Conservation (phyloP, 2,797 vertebrate genomes). For the Crenuchus spilurus region DNA sequence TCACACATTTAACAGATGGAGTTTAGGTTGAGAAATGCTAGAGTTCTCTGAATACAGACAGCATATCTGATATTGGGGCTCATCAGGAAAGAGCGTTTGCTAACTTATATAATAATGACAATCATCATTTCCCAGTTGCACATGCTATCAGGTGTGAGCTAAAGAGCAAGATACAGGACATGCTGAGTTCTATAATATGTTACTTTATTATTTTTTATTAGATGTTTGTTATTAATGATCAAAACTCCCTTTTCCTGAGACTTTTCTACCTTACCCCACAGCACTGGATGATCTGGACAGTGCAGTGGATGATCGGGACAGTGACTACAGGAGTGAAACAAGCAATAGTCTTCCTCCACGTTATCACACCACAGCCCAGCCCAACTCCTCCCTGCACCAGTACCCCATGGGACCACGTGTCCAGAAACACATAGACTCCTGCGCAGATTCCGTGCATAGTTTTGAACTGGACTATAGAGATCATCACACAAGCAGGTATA, state of each 20-base stretch:
- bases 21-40: too few species aligned
- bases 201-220: too few species aligned
- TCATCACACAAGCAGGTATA: slow-evolving; percentile 82
- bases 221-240: too few species aligned
- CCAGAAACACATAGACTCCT: slow-evolving; percentile 83
- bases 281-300: slow-evolving; percentile 96
- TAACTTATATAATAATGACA: too few species aligned
- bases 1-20: too few species aligned
- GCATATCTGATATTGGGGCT: too few species aligned
- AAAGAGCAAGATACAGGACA: too few species aligned
- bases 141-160: too few species aligned
- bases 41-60: too few species aligned
- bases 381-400: slow-evolving; percentile 93
- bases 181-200: too few species aligned
- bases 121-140: too few species aligned
- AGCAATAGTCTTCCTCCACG: slow-evolving; percentile 91
- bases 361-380: slow-evolving; percentile 89
- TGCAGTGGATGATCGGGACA: slow-evolving; percentile 93
- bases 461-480: slow-evolving; percentile 88
- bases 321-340: slow-evolving; percentile 97
- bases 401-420: slow-evolving; percentile 82
- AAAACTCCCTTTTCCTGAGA: neutral
- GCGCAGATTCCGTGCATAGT: slow-evolving; percentile 84
- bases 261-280: slow-evolving; percentile 59
- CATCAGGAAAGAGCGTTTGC: too few species aligned